Evolutionary conservation across 2,113 vertebrate genomes (phyloP).

Genomic region (Nannobrachium achirus): DNA sequence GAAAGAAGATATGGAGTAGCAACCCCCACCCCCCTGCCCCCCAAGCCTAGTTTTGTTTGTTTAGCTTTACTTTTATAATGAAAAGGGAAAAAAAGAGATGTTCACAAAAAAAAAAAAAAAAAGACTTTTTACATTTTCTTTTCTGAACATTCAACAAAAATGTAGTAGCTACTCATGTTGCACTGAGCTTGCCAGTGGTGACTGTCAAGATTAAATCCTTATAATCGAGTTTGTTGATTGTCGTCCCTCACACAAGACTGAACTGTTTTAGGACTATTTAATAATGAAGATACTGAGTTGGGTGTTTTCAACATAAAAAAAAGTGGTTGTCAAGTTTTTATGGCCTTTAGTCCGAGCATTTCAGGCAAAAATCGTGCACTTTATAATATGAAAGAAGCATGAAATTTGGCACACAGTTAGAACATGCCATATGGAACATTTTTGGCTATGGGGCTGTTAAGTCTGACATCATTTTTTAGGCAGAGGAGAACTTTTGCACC

Average conservation of each 20-base stretch:
- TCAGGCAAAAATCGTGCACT: too few relatives aligned
- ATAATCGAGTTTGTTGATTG: conserved; percentile 93
- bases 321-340: conserved; percentile 96
- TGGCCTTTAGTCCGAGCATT: too few relatives aligned
- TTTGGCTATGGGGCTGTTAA: too few relatives aligned
- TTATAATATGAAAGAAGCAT: too few relatives aligned
- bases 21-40: conserved; percentile 73
- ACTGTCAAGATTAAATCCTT: conserved; percentile 91
- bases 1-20: conserved; percentile 92
- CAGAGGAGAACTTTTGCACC: too few relatives aligned
- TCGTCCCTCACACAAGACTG: conserved; percentile 92
- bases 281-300: conserved; percentile 92
- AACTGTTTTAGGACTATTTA: conserved; percentile 99
- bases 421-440: too few relatives aligned
- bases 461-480: too few relatives aligned
- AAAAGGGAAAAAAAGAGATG: conserved; percentile 79
- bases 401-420: too few relatives aligned
- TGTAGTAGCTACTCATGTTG: conserved; percentile 95
- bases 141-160: conserved; percentile 89
- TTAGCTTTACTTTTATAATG: conserved; percentile 88
- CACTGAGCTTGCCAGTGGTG: conserved; percentile 97
- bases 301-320: conserved; percentile 87
- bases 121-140: conserved; percentile 97
- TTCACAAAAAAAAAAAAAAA: conserved; percentile 84
- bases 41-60: conserved; percentile 75